A percentile compares a stretch with the other conserved stretches of the same genome.
phyloP scores from a whole-genome alignment of 2,113 vertebrate species.

The Furnarius figulus region DNA sequence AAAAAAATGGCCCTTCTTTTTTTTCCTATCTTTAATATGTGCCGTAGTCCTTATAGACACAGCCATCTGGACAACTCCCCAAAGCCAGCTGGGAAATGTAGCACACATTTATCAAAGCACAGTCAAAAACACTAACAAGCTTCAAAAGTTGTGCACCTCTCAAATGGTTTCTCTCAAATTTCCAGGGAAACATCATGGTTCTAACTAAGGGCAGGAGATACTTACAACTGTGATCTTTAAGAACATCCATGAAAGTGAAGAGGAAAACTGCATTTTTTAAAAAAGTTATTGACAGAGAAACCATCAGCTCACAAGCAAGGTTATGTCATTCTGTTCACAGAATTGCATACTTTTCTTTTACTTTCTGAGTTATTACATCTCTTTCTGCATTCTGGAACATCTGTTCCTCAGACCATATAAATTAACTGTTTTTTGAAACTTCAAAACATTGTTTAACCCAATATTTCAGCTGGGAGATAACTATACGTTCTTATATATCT shows the following conservation, averaged over 20 bases:
- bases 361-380: background rate
- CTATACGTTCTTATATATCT: background rate
- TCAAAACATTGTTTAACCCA: background rate
- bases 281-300: background rate
- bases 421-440: background rate
- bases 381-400: background rate
- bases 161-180: background rate
- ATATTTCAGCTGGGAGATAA: background rate
- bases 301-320: background rate
- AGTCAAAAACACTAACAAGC: background rate
- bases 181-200: background rate
- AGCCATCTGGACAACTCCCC: background rate
- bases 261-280: background rate
- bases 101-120: background rate
- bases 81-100: background rate
- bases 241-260: background rate
- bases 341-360: background rate
- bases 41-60: background rate
- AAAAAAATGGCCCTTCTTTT: slow-evolving; percentile 2
- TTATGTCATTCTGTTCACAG: background rate
- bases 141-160: background rate
- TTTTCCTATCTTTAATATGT: background rate
- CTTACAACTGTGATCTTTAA: background rate
- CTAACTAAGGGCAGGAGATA: background rate
- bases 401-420: background rate